These are phyloP conservation scores for Psilopsiagon aurifrons DNA, from an alignment of 2,113 vertebrate species.

Conservation along the genomic window DNA sequence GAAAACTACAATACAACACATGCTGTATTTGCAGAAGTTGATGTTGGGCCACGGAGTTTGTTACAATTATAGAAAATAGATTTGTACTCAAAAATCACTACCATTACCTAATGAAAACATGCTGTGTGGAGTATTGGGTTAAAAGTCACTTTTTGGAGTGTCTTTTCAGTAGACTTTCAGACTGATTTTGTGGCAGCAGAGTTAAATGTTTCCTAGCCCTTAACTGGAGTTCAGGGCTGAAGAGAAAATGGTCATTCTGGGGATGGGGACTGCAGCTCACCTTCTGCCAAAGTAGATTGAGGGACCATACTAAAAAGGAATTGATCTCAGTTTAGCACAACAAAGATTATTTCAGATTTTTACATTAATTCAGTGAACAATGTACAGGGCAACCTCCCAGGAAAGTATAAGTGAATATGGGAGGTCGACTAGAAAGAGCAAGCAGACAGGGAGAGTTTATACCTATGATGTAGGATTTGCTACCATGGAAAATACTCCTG, in stretches of 20 bases:
- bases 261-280: neutral
- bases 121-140: neutral
- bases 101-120: neutral
- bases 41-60: neutral
- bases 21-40: neutral
- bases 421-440: neutral
- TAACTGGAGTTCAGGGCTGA: neutral
- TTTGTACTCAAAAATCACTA: neutral
- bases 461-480: neutral
- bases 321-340: neutral
- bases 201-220: neutral
- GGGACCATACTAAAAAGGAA: neutral
- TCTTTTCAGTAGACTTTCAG: neutral
- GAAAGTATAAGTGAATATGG: neutral
- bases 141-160: neutral
- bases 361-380: neutral
- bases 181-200: neutral
- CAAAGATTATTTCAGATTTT: neutral
- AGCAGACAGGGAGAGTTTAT: neutral
- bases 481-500: neutral
- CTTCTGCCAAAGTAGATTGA: neutral
- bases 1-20: neutral
- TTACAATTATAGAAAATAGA: neutral
- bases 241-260: neutral
- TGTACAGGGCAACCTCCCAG: neutral